These are phyloP conservation scores for Folsomia candida DNA, from an alignment of 2,888 invertebrate species.

Conservation along the genomic window DNA sequence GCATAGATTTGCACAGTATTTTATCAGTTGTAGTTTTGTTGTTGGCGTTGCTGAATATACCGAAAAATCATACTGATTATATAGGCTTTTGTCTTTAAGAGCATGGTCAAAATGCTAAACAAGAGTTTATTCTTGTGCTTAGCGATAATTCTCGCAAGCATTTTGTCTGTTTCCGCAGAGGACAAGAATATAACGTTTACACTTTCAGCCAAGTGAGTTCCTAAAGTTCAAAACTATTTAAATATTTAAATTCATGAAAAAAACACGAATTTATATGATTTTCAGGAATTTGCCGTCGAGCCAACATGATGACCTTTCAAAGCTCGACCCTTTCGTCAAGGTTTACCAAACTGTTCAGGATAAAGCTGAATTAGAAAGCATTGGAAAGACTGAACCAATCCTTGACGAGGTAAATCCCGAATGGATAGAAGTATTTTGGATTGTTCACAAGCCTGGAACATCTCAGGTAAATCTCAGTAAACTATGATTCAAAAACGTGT, in stretches of 20 bases:
- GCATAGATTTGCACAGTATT: no score
- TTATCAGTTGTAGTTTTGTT: no score
- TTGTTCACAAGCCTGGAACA: conserved; percentile 41
- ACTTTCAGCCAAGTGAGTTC: conserved; percentile 38
- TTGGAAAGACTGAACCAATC: conserved; percentile 41
- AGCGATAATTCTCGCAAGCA: no score
- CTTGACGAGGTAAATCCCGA: conserved; percentile 39
- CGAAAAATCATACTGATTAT: no score
- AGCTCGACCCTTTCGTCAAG: conserved; percentile 41
- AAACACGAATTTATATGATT: not conserved
- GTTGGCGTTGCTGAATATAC: no score
- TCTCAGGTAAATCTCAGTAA: conserved; percentile 26
- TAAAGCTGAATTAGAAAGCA: conserved; percentile 28
- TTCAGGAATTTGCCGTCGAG: conserved; percentile 32
- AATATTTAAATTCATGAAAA: not conserved
- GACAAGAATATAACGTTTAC: conserved; percentile 45
- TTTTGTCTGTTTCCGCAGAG: no score
- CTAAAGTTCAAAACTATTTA: not conserved
- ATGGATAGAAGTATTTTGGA: conserved; percentile 45
- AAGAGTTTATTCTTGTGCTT: not conserved
- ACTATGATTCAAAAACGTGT: not conserved
- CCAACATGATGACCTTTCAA: conserved; percentile 33
- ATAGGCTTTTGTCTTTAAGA: no score
- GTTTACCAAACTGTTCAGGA: conserved; percentile 32
- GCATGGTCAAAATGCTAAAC: not conserved